phyloP scores from a whole-genome alignment of 2,113 vertebrate genomes.

The Odontesthes bonariensis region DNA sequence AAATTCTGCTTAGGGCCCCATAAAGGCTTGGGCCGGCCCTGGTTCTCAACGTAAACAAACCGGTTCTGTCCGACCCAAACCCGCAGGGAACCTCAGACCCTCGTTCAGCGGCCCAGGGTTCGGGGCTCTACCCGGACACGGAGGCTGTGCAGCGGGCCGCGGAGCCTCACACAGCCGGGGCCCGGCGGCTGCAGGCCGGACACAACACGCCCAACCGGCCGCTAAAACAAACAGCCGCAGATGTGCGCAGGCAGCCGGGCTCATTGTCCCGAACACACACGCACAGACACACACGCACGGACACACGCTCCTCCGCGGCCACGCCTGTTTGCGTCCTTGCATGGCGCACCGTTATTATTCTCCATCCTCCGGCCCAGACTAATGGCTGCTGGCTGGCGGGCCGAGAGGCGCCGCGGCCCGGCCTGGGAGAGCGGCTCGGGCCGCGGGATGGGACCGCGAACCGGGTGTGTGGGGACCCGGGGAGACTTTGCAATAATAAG shows the following conservation, averaged over 20 bases:
- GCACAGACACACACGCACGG: neutral
- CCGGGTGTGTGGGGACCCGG: neutral
- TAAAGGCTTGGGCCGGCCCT: no score
- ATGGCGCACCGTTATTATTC: slow-evolving; percentile 69
- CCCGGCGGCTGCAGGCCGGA: slow-evolving; percentile 10
- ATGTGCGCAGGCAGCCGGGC: neutral
- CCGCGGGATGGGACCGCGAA: neutral
- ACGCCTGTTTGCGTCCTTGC: slow-evolving; percentile 61
- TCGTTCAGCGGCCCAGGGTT: no score
- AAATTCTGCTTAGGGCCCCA: no score
- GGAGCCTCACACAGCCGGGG: neutral
- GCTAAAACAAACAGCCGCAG: slow-evolving; percentile 1
- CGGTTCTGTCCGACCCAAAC: no score
- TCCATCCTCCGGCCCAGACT: slow-evolving; percentile 50
- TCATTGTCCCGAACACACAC: slow-evolving; percentile 40
- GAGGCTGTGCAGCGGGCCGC: slow-evolving; percentile 4
- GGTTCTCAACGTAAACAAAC: no score
- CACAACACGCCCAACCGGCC: neutral
- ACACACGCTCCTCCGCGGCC: slow-evolving; percentile 34
- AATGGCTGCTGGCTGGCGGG: slow-evolving; percentile 40
- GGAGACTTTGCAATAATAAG: neutral
- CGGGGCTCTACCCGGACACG: neutral
- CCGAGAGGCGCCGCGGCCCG: neutral
- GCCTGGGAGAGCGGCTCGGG: neutral
- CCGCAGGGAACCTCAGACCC: no score